phyloP scores from a whole-genome alignment of 2,888 invertebrate species.

The Agrenia bidenticulata region DNA sequence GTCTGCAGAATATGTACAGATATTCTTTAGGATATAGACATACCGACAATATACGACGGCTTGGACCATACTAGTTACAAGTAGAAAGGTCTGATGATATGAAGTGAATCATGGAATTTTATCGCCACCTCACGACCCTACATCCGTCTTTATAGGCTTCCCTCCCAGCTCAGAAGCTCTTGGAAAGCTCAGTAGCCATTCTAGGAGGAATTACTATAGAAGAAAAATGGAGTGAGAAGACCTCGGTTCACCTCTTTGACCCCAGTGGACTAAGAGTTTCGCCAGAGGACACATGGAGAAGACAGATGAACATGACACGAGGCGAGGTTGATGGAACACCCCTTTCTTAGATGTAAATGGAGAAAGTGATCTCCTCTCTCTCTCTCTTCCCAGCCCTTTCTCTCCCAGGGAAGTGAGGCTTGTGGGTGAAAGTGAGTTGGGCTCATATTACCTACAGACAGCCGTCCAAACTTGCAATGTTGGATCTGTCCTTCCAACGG shows the following conservation, averaged over 20 bases:
- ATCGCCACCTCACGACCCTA: slow-evolving; percentile 10
- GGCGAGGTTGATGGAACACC: slow-evolving; percentile 20
- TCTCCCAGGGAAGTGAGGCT: too few species aligned
- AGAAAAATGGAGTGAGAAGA: slow-evolving; percentile 12
- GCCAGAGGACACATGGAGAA: slow-evolving; percentile 6
- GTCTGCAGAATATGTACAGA: too few species aligned
- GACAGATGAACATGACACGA: slow-evolving; percentile 16
- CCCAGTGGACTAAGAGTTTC: neutral
- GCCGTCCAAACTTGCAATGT: neutral
- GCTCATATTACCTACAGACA: neutral
- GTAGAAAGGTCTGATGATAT: too few species aligned
- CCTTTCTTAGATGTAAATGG: slow-evolving; percentile 11
- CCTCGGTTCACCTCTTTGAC: slow-evolving; percentile 17
- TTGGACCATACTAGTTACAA: too few species aligned
- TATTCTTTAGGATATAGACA: too few species aligned
- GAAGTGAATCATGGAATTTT: slow-evolving; percentile 18
- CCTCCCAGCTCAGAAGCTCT: neutral
- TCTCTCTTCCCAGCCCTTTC: neutral
- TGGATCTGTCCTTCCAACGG: too few species aligned
- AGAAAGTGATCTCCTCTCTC: slow-evolving; percentile 18
- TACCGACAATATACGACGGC: too few species aligned
- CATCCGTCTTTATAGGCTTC: neutral
- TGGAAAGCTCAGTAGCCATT: neutral
- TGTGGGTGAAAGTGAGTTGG: slow-evolving; percentile 4
- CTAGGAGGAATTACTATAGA: slow-evolving; percentile 9